A percentile compares a stretch with the other conserved stretches of the same genome.
These are phyloP conservation scores for Chionoecetes opilio DNA, from an alignment of 1,140 invertebrate genomes.

Conservation along the genomic window DNA sequence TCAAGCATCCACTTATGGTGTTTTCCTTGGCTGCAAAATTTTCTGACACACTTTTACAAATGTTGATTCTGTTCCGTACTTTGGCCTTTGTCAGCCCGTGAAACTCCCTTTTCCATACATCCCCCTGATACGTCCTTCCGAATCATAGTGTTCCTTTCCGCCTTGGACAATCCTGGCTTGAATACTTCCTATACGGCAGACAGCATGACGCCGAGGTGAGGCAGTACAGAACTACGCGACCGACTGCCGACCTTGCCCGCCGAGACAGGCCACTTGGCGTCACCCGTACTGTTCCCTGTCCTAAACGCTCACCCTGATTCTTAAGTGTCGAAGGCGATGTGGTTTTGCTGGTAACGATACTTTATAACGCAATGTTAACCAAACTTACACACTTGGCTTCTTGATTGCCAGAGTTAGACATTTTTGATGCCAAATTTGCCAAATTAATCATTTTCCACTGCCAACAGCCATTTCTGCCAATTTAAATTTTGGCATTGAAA, in stretches of 20 bases:
- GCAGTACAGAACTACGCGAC: not conserved
- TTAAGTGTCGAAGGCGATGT: not conserved
- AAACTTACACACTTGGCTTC: not conserved
- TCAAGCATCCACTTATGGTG: slow-evolving; percentile 53
- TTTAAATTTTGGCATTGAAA: slow-evolving; percentile 33
- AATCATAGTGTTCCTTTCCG: slow-evolving; percentile 47
- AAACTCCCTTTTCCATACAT: slow-evolving; percentile 51
- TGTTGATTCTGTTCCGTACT: slow-evolving; percentile 27
- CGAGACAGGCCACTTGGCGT: not conserved
- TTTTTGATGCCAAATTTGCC: slow-evolving; percentile 43
- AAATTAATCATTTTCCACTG: slow-evolving; percentile 39
- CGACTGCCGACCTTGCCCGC: not conserved
- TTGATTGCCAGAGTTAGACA: slow-evolving; percentile 2
- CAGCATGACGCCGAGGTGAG: no score
- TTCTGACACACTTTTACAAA: slow-evolving; percentile 54
- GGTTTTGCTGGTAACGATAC: slow-evolving; percentile 2
- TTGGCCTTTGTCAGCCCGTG: slow-evolving; percentile 54
- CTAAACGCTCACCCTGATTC: no score
- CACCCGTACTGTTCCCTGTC: slow-evolving; percentile 5
- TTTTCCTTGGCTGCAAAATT: slow-evolving; percentile 54
- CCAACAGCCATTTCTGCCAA: slow-evolving; percentile 42
- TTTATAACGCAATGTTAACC: not conserved
- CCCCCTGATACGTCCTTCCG: slow-evolving; percentile 37
- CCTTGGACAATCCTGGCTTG: slow-evolving; percentile 19
- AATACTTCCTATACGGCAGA: no score